Base-by-base conservation (phyloP, 2,888 invertebrate genomes). In the Emmelina monodactyla region DNA sequence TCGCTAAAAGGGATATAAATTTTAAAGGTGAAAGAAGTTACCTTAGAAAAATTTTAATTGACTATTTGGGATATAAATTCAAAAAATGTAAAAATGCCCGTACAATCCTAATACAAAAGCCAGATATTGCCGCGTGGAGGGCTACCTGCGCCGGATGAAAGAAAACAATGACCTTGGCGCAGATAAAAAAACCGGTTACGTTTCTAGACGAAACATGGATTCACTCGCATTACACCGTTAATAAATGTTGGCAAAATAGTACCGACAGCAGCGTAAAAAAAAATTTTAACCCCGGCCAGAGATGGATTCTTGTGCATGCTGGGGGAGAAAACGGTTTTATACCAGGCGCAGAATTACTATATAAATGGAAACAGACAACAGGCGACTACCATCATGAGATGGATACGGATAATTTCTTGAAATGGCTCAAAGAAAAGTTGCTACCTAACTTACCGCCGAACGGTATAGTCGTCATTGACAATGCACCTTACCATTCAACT, bases 381-480 rank as follows among this genome's bases (percentile, higher is more conserved):
- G 44, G 42, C 1, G 44, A 50, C 22, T 47, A 46, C 32, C 46
- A 47, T 30, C 6, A 44, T 14, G 44, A 49, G 11, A 46, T 44
- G 41, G 32, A 46, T 15, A 35, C 35, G 2, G 22, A 39, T 11
- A 43, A 45, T 33, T 45, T 45, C 31, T 10, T 31, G 7, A 49
- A 47, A 33, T 46, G 44, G 46, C 29, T 47, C 1, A 36, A 35
- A 3, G 46, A 50, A 43, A 49, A 49, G 14, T 22, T 47, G 1
- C 14, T 49, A 16, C 45, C 48, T n/a, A 50, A 50, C 33, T 42
- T 47, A 25, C 46, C 44, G 13, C 41, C 42, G 12, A 44, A 42
- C 11, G 32, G 43, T 3, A 39, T 46, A 6, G 40, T 12, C 9
- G 29, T 29, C 29, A 29, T 29, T 7, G 29, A 29, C 29, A 29